Base-by-base conservation (phyloP, 2,797 vertebrate genomes). In the Xenentodon cancila region DNA sequence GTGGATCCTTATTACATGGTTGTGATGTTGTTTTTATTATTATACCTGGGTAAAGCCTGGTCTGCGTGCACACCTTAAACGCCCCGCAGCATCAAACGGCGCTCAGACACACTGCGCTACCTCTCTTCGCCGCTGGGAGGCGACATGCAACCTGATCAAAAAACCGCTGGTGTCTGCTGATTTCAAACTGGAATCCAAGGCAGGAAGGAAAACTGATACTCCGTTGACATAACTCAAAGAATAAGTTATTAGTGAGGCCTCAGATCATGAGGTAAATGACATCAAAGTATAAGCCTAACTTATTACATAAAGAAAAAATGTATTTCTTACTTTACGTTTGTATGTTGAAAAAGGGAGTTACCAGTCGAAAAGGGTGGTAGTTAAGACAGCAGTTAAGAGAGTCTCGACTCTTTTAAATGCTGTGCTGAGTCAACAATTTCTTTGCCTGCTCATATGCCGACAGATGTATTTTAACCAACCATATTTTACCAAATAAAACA, bases 111-210 rank as follows among this genome's bases (percentile, higher is more conserved):
- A 3, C 1, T 12, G 55, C 16, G 8, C 9, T 79, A 1, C 59
- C 51, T 56, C 63, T 82, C 56, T 73, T 87, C 75, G 45, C 82
- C 91, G 63, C 87, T 66, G 22, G 85, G 85, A 84, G 89, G 87
- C 80, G 79, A 59, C 77, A 60, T 66, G 49, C 76, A 52, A 68
- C 84, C 75, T 90, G 58, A 82, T 48, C 77, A 34, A 54, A 59
- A 55, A 37, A 53, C 42, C 56, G 25, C 18, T 15, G 46, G 5
- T 8, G 27, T 30, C 25, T 15, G 48, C 9, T 18, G 22, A 55
- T 55, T 34, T 75, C 22, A 45, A 22, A 48, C 5, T 34, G 18
- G 16, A 44, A 1, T 50, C 22, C 34, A 59, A 22, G 27, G 43
- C 9, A 49, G 61, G 17, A 13, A 64, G n/a, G 4, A 53, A 40